Evolutionary conservation across 2,888 invertebrate genomes (phyloP), one percentile per base, ranked within the genome.

Genomic region (Gastracanthus pulcherrimus): DNA sequence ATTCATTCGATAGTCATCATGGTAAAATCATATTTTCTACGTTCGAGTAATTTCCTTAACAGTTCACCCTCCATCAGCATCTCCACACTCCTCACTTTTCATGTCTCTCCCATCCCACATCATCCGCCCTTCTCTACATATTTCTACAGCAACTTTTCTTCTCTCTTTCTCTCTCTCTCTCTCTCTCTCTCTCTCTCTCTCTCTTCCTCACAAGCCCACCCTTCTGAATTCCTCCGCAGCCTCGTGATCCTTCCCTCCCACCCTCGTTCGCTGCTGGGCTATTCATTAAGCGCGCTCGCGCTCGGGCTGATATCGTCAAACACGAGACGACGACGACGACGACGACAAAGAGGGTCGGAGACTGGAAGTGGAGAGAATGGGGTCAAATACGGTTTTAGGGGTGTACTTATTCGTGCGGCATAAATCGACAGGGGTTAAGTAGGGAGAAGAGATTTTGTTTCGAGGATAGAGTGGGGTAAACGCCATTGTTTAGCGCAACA

Each of bases 351-450:
- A 60, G 60, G 19, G 70, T 6, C 55, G 31, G 23, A 34, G 55
- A 31, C n/a, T n/a, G 41, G 58, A 19, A 55, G n/a, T n/a, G n/a
- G 58, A 13, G 58, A 55, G 60, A 74, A 71, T 34, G 51, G 55
- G 80, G 80, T 70, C 70, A 80, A 55, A 76, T 36, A 41, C 62
- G 62, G 62, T 62, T 75, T 80, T 38, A 75, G 38, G 55, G 62
- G 51, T 41, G 62, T 75, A 64, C 70, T 75, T 64, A 64, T 51
- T 80, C 75, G 62, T 23, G 69, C 60, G 67, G 38, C 51, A 41
- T 60, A 75, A 75, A 64, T 80, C 70, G 64, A 80, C 62, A 48
- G 7, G 41, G 67, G 45, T 58, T 66, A 66, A 72, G 55, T 26
- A 58, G 34, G 34, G 38, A n/a, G 58, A 69, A 45, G 51, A 55